phyloP scores from a whole-genome alignment of 2,113 vertebrate species.

The Todiramphus chloris region DNA sequence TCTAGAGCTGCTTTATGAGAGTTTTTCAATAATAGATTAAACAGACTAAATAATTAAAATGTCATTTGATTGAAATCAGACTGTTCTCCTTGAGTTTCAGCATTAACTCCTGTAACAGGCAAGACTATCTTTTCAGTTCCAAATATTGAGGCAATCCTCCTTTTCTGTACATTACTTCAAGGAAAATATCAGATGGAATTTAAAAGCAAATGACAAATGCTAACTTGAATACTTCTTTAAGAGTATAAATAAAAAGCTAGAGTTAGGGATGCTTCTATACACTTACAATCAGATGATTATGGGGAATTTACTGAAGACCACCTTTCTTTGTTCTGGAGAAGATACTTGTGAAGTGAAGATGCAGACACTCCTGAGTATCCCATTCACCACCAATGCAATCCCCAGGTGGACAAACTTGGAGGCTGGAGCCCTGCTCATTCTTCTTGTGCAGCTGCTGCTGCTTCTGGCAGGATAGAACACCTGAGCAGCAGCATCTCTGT shows the following conservation, averaged over 20 bases:
- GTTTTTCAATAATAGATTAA: constrained; percentile 49
- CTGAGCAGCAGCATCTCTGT: background rate
- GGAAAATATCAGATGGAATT: background rate
- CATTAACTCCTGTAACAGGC: background rate
- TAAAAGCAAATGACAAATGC: background rate
- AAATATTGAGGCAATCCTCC: background rate
- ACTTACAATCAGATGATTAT: background rate
- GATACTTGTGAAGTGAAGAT: background rate
- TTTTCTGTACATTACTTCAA: background rate
- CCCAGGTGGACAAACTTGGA: background rate
- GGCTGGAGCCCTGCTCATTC: background rate
- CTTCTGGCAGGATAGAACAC: background rate
- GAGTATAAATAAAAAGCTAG: background rate
- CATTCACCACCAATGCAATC: rapidly evolving
- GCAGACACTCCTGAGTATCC: background rate
- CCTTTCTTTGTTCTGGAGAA: background rate
- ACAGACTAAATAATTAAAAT: constrained; percentile 43
- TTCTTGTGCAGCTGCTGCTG: background rate
- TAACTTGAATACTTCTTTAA: background rate
- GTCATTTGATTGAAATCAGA: constrained; percentile 11
- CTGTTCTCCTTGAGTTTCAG: background rate
- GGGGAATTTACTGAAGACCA: background rate
- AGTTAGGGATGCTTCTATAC: background rate
- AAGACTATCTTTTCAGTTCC: background rate
- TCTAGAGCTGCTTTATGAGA: background rate